A percentile compares a stretch with the other conserved stretches of the same genome.
Conservation (phyloP, 2,797 vertebrate genomes). For the Otolemur crassicaudatus region DNA sequence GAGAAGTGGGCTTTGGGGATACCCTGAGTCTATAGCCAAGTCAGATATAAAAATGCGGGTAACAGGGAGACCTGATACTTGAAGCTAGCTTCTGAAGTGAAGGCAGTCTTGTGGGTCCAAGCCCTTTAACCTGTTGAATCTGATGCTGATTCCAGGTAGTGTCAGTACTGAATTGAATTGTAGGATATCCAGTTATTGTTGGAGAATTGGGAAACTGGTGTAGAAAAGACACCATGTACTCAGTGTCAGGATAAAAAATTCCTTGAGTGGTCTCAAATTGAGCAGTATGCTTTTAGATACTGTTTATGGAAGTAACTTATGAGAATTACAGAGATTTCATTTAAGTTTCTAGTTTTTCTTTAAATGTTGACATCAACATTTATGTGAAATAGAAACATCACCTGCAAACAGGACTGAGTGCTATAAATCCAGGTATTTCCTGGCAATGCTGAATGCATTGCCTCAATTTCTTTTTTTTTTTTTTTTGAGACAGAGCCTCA, state of each 20-base stretch:
- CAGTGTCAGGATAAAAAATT: background rate
- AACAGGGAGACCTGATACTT: background rate
- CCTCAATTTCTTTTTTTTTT: too few species aligned
- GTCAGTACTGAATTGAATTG: background rate
- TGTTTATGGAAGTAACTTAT: background rate
- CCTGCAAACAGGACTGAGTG: background rate
- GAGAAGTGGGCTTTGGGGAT: background rate
- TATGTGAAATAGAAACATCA: background rate
- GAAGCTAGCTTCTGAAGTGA: background rate
- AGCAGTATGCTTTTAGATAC: background rate
- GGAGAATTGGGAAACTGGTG: background rate
- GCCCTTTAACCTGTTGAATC: background rate
- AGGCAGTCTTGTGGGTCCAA: background rate
- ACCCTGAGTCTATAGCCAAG: background rate
- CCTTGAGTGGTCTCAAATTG: background rate
- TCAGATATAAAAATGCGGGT: background rate
- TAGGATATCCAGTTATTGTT: background rate
- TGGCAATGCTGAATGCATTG: background rate
- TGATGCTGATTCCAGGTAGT: background rate
- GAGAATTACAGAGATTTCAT: background rate
- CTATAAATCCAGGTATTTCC: background rate
- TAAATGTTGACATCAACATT: background rate
- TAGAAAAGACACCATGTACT: background rate
- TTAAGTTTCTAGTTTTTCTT: slow-evolving; percentile 37
- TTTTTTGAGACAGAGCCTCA: too few species aligned